Conservation (phyloP, 2,113 vertebrate species). For the Chaetura pelagica region DNA sequence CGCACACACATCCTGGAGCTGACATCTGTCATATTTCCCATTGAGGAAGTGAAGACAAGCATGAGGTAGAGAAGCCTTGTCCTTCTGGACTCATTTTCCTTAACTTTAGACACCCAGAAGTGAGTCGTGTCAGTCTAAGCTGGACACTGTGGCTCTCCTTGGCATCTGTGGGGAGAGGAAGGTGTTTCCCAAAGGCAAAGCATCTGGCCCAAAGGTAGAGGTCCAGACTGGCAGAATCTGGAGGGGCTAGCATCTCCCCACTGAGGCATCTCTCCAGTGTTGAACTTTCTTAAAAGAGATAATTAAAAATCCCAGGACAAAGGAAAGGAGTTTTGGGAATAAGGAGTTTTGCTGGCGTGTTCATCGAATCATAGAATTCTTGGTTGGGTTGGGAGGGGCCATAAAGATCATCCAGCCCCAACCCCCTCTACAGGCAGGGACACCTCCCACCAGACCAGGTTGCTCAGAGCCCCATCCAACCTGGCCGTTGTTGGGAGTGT, state of each 20-base stretch:
- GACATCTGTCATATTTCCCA: constrained; percentile 90
- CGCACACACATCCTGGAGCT: constrained; percentile 88
- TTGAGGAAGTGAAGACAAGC: constrained; percentile 90
- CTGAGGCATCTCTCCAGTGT: neutral
- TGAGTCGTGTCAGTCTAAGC: neutral
- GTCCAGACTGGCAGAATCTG: neutral
- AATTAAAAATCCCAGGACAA: neutral
- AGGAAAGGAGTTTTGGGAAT: neutral
- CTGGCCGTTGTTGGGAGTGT: too few relatives aligned
- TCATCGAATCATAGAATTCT: too few relatives aligned
- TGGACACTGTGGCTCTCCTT: neutral
- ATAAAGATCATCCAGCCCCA: too few relatives aligned
- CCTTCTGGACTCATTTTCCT: neutral
- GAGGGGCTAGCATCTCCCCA: neutral
- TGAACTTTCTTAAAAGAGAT: neutral
- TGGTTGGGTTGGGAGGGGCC: too few relatives aligned
- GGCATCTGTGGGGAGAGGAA: neutral
- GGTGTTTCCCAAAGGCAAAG: neutral
- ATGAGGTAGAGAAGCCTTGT: constrained; percentile 79
- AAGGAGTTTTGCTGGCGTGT: neutral
- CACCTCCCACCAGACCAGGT: too few relatives aligned
- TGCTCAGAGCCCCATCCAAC: too few relatives aligned
- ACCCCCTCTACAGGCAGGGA: too few relatives aligned
- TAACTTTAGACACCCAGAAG: neutral
- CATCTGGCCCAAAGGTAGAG: neutral